Conservation (phyloP, 2,888 invertebrate genomes). For the Ectemnius lituratus region DNA sequence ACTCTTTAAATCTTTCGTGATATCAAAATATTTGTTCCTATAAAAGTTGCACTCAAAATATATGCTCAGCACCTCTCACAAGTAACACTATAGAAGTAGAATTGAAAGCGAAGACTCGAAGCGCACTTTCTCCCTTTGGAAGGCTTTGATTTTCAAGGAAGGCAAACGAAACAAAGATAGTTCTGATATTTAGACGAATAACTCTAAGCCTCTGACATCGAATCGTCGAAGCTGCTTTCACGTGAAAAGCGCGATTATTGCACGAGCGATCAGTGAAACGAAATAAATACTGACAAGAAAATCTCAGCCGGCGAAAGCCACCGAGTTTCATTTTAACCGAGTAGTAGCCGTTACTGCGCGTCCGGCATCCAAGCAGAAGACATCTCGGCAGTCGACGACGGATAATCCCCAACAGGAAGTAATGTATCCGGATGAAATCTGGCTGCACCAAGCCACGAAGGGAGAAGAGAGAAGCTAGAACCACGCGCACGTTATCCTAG, state of each 20-base stretch:
- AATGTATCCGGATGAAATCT: slow-evolving; percentile 60
- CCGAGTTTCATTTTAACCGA: slow-evolving; percentile 47
- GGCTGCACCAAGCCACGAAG: slow-evolving; percentile 30
- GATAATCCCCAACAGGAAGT: slow-evolving; percentile 57
- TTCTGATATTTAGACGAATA: no score
- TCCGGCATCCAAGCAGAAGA: slow-evolving; percentile 44
- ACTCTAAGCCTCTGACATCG: no score
- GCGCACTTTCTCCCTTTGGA: no score
- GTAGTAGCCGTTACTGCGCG: slow-evolving; percentile 15
- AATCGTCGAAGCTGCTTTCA: no score
- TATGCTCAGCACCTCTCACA: no score
- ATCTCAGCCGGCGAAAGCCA: slow-evolving; percentile 24
- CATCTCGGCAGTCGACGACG: slow-evolving; percentile 41
- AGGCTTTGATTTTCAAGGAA: no score
- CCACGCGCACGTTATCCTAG: slow-evolving; percentile 13
- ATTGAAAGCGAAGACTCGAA: no score
- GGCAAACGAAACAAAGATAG: no score
- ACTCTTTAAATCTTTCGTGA: not conserved
- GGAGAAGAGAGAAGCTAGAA: not conserved
- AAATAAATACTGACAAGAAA: slow-evolving; percentile 39
- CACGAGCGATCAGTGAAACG: not conserved
- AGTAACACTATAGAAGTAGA: no score
- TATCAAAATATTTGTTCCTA: no score
- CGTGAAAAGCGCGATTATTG: not conserved
- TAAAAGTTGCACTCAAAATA: no score